These are phyloP conservation scores for Petrolisthes cinctipes DNA, from an alignment of 2,888 invertebrate species.

Conservation along the genomic window DNA sequence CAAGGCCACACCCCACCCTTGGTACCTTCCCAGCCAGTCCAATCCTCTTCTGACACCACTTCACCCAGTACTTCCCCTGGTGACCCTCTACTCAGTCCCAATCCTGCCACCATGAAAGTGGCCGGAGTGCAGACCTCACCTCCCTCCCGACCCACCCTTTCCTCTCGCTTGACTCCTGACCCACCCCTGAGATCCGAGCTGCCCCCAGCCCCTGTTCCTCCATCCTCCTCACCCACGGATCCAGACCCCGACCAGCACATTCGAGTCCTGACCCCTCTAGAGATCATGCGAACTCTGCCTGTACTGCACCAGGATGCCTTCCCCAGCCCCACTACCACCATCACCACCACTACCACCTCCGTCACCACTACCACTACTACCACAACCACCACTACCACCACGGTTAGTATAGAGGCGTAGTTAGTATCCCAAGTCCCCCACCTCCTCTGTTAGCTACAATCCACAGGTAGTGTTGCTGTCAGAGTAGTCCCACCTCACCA, in stretches of 20 bases:
- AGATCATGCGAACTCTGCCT: conserved; percentile 91
- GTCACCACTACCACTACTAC: conserved; percentile 58
- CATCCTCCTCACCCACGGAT: conserved; percentile 47
- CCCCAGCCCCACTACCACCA: conserved; percentile 62
- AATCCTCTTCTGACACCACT: conserved; percentile 26
- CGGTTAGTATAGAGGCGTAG: conserved; percentile 63
- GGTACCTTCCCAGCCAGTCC: conserved; percentile 35
- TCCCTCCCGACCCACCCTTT: conserved; percentile 44
- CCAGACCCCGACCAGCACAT: conserved; percentile 80
- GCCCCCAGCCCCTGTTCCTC: conserved; percentile 30
- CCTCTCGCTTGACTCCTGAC: conserved; percentile 52
- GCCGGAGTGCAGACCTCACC: conserved; percentile 63
- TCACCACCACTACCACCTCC: conserved; percentile 47
- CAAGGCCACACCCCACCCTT: conserved; percentile 53
- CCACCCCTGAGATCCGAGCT: conserved; percentile 39
- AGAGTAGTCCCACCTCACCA: conserved; percentile 25
- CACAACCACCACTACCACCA: conserved; percentile 57
- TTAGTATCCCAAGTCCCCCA: conserved; percentile 27
- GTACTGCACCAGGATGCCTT: conserved; percentile 65
- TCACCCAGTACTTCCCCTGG: conserved; percentile 35
- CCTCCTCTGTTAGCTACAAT: conserved; percentile 25
- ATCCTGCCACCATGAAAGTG: conserved; percentile 57
- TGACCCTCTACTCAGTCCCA: conserved; percentile 42
- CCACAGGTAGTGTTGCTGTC: conserved; percentile 14
- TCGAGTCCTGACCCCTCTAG: conserved; percentile 88